Conservation (phyloP, 2,888 invertebrate species). For the Xanthorhoe designata region DNA sequence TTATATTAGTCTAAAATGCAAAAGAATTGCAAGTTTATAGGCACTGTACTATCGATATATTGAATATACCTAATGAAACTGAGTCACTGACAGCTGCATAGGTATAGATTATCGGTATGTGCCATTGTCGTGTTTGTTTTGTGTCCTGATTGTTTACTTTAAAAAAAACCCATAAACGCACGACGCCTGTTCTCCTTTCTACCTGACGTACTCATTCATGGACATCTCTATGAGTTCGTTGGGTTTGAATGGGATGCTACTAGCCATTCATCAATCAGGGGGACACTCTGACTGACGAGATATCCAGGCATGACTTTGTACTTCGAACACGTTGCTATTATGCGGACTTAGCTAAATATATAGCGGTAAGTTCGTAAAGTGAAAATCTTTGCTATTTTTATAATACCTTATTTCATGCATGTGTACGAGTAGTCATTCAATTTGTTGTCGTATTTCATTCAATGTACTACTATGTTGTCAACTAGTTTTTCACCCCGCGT, state of each 20-base stretch:
- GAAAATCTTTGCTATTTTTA: background rate
- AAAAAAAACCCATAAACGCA: background rate
- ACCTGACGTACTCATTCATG: background rate
- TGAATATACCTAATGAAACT: too few relatives aligned
- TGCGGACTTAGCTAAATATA: background rate
- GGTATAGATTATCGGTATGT: too few relatives aligned
- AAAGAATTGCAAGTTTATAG: too few relatives aligned
- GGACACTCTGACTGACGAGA: slow-evolving; percentile 58
- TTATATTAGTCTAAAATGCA: too few relatives aligned
- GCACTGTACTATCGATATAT: too few relatives aligned
- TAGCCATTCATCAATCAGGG: slow-evolving; percentile 68
- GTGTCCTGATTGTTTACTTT: too few relatives aligned
- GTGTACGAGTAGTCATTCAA: background rate
- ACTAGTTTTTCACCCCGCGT: too few relatives aligned
- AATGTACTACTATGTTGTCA: background rate
- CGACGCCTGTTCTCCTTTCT: background rate
- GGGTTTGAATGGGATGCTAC: slow-evolving; percentile 50
- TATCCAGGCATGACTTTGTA: slow-evolving; percentile 33
- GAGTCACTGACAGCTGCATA: too few relatives aligned
- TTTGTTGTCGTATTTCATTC: background rate
- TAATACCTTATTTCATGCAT: background rate
- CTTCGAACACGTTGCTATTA: background rate
- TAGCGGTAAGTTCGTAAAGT: background rate
- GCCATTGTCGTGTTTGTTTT: too few relatives aligned
- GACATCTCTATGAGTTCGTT: slow-evolving; percentile 22